Evolutionary conservation across 2,797 vertebrate species (phyloP).

Genomic region (Sylvilagus floridanus): DNA sequence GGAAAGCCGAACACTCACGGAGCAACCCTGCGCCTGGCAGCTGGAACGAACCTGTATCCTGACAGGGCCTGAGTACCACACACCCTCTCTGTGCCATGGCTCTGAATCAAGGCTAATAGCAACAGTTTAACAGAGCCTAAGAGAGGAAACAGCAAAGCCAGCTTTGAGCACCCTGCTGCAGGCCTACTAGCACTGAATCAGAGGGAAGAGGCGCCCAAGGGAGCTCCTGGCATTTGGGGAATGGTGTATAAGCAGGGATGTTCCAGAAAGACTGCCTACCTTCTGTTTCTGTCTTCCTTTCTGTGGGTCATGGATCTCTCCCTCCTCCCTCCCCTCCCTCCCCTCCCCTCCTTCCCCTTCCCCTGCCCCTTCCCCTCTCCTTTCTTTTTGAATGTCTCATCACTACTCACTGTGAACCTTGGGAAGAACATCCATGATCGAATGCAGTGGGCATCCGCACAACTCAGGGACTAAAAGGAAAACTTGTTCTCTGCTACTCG

Average conservation of each 20-base stretch:
- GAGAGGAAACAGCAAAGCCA: background rate
- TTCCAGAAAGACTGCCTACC: background rate
- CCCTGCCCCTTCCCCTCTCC: background rate
- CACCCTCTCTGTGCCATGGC: background rate
- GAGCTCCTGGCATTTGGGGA: background rate
- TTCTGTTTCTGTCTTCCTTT: background rate
- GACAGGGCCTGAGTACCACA: background rate
- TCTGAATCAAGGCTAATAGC: conserved; percentile 40
- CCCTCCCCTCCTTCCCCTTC: background rate
- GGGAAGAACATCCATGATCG: conserved; percentile 79
- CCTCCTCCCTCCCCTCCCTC: background rate
- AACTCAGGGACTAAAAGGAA: background rate
- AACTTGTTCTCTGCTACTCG: background rate
- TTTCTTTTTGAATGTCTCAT: conserved; percentile 84
- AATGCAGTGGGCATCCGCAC: conserved; percentile 50
- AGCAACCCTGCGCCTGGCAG: background rate
- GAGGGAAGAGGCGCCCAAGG: background rate
- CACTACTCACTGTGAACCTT: conserved; percentile 87
- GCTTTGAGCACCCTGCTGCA: background rate
- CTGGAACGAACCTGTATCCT: background rate
- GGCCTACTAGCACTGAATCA: background rate
- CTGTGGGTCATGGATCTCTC: background rate
- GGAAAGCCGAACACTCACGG: background rate
- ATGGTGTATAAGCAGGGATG: background rate
- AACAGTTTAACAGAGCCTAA: conserved; percentile 28